phyloP scores from a whole-genome alignment of 2,888 invertebrate species.

The Oscheius sp. region DNA sequence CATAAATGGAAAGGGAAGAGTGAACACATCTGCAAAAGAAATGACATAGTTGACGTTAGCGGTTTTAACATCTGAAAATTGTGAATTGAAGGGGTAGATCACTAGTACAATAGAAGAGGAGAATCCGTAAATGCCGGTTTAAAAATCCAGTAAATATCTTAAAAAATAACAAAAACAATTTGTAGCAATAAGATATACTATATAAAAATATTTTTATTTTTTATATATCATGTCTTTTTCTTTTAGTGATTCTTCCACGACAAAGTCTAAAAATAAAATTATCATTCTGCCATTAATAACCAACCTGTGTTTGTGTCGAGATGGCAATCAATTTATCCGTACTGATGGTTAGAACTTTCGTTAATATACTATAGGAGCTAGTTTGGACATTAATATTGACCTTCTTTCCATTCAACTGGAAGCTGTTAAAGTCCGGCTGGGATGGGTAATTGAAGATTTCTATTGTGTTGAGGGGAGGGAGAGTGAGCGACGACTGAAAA shows the following conservation, averaged over 20 bases:
- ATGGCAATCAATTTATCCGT: slow-evolving; percentile 19
- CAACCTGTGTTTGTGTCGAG: slow-evolving; percentile 8
- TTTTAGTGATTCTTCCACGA: slow-evolving; percentile 3
- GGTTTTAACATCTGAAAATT: too few species aligned
- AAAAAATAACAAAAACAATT: too few species aligned
- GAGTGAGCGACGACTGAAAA: slow-evolving; percentile 29
- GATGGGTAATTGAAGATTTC: slow-evolving; percentile 54
- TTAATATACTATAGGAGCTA: slow-evolving; percentile 18
- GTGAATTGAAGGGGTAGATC: too few species aligned
- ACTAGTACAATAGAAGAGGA: too few species aligned
- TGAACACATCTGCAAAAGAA: too few species aligned
- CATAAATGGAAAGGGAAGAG: too few species aligned
- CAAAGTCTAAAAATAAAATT: neutral
- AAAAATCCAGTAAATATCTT: too few species aligned
- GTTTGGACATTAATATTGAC: slow-evolving; percentile 15
- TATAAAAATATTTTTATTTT: too few species aligned
- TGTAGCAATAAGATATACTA: too few species aligned
- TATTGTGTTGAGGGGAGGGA: slow-evolving; percentile 54
- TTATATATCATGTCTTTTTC: too few species aligned
- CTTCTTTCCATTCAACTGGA: slow-evolving; percentile 34
- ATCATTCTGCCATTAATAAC: neutral
- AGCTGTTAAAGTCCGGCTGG: slow-evolving; percentile 45
- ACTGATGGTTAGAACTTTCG: slow-evolving; percentile 10
- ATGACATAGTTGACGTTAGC: too few species aligned
- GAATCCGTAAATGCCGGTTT: too few species aligned